Base-by-base conservation (phyloP, 35 echinoderm and acorn worm genomes). In the Anneissia japonica region DNA sequence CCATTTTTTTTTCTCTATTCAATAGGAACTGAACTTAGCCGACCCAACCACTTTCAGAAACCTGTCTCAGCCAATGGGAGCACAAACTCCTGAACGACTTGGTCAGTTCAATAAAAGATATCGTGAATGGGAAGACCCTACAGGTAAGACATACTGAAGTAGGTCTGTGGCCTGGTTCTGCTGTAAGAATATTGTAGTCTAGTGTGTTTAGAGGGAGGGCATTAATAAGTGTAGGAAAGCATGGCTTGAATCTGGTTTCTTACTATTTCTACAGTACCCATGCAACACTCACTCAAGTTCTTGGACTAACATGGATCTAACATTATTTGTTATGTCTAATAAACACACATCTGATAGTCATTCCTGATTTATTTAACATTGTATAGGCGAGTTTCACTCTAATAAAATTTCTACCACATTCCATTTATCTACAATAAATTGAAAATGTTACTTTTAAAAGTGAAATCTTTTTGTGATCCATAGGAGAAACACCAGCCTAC, bases 1-100 rank as follows among this genome's bases (percentile, higher is more conserved):
- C 13, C 0, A 26, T 38, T 77, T 43, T 56, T 28, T 10, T 30
- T 35, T 87, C 16, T 21, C 31, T 36, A 29, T 82, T 75, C 34
- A 32, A 6, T 35, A 97, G 95, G 95, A 97, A 87, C 78, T 97
- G 73, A 86, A 93, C 82, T 79, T 97, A 82, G 89, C 37, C 46
- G 86, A 93, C 72, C 38, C 85, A 33, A 79, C 43, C 32, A 93
- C 95, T 26, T 97, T 97, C 86, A 46, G 95, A 72, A 92, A 93
- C 75, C 82, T 97, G 34, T 91, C 88, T 77, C 91, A 93, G 79
- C 95, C 95, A 81, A 91, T 97, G 95, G 95, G 95, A 76, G 95
- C 95, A 16, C 95, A 97, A 77, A 97, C 91, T 14, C 55, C 43
- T 39, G 92, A 93, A 31, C 80, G 95, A 86, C 88, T 97, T 11